Percentiles rank a stretch among this genome's conserved stretches.
Evolutionary conservation across 2,888 invertebrate species (phyloP).

Genomic region (Lithophane semibrunnea): DNA sequence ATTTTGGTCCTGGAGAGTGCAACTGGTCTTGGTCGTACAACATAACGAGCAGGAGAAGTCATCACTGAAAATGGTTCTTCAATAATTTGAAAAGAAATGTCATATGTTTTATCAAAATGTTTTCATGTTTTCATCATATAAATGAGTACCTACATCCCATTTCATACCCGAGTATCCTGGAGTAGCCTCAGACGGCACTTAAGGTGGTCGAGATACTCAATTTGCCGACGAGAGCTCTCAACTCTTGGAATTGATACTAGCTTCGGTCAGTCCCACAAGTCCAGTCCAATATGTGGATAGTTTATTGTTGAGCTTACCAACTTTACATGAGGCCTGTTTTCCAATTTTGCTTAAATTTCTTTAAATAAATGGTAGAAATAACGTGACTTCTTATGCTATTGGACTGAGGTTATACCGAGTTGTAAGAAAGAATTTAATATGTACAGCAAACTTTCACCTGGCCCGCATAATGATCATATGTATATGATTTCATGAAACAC

Average conservation of each 20-base stretch:
- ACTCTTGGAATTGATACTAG: conserved; percentile 25
- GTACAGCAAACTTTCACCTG: neutral
- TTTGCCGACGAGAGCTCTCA: conserved; percentile 35
- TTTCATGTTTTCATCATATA: neutral
- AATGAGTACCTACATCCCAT: too few relatives aligned
- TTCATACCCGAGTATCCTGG: conserved; percentile 1
- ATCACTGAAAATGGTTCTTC: neutral
- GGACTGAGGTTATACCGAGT: neutral
- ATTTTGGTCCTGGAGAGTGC: too few relatives aligned
- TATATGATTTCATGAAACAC: too few relatives aligned
- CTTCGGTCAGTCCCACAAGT: neutral
- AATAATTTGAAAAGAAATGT: neutral
- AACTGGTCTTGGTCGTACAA: too few relatives aligned
- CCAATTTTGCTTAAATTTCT: neutral
- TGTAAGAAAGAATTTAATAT: neutral
- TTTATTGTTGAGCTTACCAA: neutral
- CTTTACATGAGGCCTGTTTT: neutral
- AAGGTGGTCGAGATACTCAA: conserved; percentile 37
- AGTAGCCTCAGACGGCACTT: conserved; percentile 13
- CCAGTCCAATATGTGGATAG: conserved; percentile 7
- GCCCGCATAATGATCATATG: neutral
- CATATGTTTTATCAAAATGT: neutral
- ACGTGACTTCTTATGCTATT: neutral
- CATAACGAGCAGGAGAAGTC: neutral
- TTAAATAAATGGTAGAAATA: neutral